phyloP scores from a whole-genome alignment of 2,797 vertebrate species.

The Siniperca undulata region DNA sequence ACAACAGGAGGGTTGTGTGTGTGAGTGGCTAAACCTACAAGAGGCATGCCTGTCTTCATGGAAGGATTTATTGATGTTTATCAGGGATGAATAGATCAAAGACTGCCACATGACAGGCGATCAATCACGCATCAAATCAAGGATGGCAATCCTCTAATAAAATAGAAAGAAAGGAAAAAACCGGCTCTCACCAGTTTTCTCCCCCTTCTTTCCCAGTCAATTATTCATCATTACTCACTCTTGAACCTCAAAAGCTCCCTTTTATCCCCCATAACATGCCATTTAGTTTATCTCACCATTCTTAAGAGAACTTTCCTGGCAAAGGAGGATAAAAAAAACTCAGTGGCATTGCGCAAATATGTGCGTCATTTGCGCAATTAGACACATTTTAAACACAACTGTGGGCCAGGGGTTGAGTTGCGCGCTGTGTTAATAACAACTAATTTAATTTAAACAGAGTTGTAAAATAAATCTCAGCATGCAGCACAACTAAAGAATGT shows the following conservation, averaged over 20 bases:
- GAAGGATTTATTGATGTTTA: constrained; percentile 99
- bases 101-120: constrained; percentile 97
- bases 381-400: constrained; percentile 50
- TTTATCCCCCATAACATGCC: constrained; percentile 78
- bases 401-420: constrained; percentile 50
- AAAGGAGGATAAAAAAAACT: constrained; percentile 38
- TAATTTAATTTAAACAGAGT: constrained; percentile 31
- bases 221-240: constrained; percentile 85
- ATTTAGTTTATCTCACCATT: constrained; percentile 77
- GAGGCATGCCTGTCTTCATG: constrained; percentile 94
- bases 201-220: constrained; percentile 78
- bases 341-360: constrained; percentile 56
- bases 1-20: constrained; percentile 86
- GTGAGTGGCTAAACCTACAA: constrained; percentile 90
- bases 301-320: constrained; percentile 72
- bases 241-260: constrained; percentile 80
- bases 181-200: constrained; percentile 91
- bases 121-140: constrained; percentile 99
- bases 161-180: constrained; percentile 92
- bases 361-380: constrained; percentile 67
- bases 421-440: constrained; percentile 41
- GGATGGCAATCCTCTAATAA: constrained; percentile 99
- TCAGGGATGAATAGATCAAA: constrained; percentile 99
- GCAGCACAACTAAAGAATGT: constrained; percentile 27
- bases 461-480: constrained; percentile 56